Evolutionary conservation across 2,888 invertebrate genomes (phyloP).

Genomic region (Liposcelis brunnea): DNA sequence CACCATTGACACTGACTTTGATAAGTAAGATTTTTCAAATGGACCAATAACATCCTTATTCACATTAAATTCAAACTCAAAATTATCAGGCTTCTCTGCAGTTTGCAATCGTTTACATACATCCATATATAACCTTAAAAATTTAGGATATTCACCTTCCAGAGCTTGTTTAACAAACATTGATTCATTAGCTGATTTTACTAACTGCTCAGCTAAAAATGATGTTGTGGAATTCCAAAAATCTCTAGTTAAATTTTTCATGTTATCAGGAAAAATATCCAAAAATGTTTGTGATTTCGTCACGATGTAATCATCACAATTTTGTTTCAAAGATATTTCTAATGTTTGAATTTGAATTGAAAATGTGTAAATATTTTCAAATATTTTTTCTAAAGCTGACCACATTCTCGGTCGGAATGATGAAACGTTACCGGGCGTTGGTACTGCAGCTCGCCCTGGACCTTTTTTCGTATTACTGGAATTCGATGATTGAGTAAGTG

Average conservation of each 20-base stretch:
- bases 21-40: slow-evolving; percentile 73
- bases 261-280: slow-evolving; percentile 20
- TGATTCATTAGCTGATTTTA: slow-evolving; percentile 23
- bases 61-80: slow-evolving; percentile 9
- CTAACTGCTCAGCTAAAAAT: slow-evolving; percentile 29
- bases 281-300: slow-evolving; percentile 17
- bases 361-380: slow-evolving; percentile 33
- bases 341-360: not conserved
- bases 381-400: slow-evolving; percentile 74
- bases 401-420: slow-evolving; percentile 54
- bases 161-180: slow-evolving; percentile 57
- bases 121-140: slow-evolving; percentile 65
- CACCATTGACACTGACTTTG: slow-evolving; percentile 62
- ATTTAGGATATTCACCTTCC: slow-evolving; percentile 74
- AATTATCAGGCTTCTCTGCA: slow-evolving; percentile 22
- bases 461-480: slow-evolving; percentile 18
- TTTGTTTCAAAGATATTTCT: slow-evolving; percentile 2
- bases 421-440: slow-evolving; percentile 35
- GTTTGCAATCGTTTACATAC: slow-evolving; percentile 47
- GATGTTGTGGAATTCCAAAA: slow-evolving; percentile 41
- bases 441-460: slow-evolving; percentile 40
- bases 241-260: slow-evolving; percentile 31
- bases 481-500: slow-evolving; percentile 19
- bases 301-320: slow-evolving; percentile 21
- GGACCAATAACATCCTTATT: slow-evolving; percentile 35